A percentile compares a stretch with the other conserved stretches of the same genome.
phyloP scores from a whole-genome alignment of 2,797 vertebrate species.

The Pipistrellus pipistrellus region DNA sequence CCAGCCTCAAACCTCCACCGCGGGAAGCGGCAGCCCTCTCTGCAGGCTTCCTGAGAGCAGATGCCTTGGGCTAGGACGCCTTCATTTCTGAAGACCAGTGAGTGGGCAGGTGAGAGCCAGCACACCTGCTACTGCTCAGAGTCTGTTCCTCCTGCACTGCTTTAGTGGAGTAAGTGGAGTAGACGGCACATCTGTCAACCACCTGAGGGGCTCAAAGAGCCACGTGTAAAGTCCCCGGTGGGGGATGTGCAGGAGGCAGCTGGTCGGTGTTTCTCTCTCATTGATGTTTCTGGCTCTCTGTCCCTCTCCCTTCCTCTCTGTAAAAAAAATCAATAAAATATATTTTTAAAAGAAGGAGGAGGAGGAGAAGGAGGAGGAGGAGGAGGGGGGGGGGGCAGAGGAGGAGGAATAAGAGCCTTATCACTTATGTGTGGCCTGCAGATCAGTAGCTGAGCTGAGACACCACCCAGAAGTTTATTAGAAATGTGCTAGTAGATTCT shows the following conservation, averaged over 20 bases:
- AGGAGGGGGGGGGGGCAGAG: too few relatives aligned
- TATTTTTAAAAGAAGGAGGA: too few relatives aligned
- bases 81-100: background rate
- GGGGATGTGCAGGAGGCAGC: too few relatives aligned
- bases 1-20: background rate
- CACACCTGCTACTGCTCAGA: background rate
- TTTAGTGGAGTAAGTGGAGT: background rate
- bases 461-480: background rate
- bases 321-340: too few relatives aligned
- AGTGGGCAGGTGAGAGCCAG: background rate
- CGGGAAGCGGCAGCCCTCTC: background rate
- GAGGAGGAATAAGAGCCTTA: background rate
- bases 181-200: background rate
- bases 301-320: too few relatives aligned
- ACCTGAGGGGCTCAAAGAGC: background rate
- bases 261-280: too few relatives aligned
- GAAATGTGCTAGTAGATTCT: background rate
- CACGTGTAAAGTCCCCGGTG: background rate
- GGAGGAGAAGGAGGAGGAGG: too few relatives aligned
- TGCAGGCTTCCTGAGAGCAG: background rate
- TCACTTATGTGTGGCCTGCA: background rate
- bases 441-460: background rate
- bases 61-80: background rate
- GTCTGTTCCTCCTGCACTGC: background rate
- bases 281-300: too few relatives aligned